Base-by-base conservation (phyloP, 2,797 vertebrate genomes). In the Parauchenoglanis ngamensis region DNA sequence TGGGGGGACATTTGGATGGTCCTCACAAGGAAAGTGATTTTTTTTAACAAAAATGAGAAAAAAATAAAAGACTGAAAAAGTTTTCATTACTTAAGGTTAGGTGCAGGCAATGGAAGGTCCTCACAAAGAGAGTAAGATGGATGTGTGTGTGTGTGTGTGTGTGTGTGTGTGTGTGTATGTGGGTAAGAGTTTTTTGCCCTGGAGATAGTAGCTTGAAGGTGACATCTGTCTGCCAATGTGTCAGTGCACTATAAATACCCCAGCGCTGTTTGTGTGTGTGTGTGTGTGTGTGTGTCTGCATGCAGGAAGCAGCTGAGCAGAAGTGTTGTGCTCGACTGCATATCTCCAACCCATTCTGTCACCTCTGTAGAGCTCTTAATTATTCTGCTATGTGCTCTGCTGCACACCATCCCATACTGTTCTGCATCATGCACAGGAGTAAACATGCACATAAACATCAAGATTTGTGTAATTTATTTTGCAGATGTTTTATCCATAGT, bases 361-460 rank as follows among this genome's bases (percentile, higher is more conserved):
- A 96, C 93, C 93, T 95, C 94, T 89, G 92, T 91, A 93, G 94
- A 95, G 95, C 93, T 96, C 95, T 96, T 95, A 94, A 96, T 96
- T 95, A 96, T 94, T 94, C 93, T 88, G 86, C 93, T 92, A 91
- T 91, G 91, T 59, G 84, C 87, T 84, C 70, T 72, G 76, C 12
- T 89, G 77, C 73, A 89, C 76, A 68, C 52, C 59, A 78, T 70
- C 85, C 73, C 86, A 72, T 65, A 88, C 81, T 85, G 83, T 68
- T 80, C 80, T 49, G 84, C 77, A 84, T 23, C 63, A 86, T 59
- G 84, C 84, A 78, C 52, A 84, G 77, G 76, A 67, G 76, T 79
- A 90, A 85, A 84, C 57, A 87, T 59, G 54, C 40, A 78, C 63
- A 65, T 23, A 21, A 83, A 84, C 86, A 76, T 61, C n/a, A 23